These are phyloP conservation scores for Sacculina carcini DNA, from an alignment of 2,888 invertebrate genomes.

Conservation along the genomic window DNA sequence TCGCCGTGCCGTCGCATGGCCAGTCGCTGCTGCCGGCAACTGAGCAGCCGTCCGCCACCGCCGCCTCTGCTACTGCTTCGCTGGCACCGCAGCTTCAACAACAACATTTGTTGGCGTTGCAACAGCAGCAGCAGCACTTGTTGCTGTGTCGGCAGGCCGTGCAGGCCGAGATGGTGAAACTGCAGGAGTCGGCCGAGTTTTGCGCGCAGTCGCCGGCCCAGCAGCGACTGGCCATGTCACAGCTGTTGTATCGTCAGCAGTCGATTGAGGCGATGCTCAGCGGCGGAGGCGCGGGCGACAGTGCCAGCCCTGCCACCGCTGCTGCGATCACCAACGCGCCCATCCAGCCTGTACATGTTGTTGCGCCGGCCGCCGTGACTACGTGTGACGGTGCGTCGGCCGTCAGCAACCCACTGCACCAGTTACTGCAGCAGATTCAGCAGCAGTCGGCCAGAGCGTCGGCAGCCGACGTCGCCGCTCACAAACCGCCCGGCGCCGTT, in stretches of 20 bases:
- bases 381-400: background rate
- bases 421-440: conserved; percentile 7
- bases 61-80: background rate
- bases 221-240: conserved; percentile 19
- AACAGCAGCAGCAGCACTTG: conserved; percentile 12
- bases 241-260: conserved; percentile 10
- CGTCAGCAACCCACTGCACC: background rate
- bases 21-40: background rate
- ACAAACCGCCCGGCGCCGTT: conserved; percentile 16
- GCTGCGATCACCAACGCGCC: too few species aligned
- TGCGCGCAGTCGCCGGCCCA: conserved; percentile 14
- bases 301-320: too few species aligned
- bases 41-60: background rate
- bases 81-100: background rate
- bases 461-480: conserved; percentile 15
- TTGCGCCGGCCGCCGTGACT: too few species aligned
- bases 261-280: background rate
- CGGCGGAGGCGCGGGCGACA: too few species aligned
- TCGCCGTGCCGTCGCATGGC: background rate
- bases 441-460: conserved; percentile 15
- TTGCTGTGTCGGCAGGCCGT: conserved; percentile 15
- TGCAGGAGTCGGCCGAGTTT: conserved; percentile 19
- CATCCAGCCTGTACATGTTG: too few species aligned
- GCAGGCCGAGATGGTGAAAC: conserved; percentile 19
- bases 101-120: background rate